Evolutionary conservation across 1,140 invertebrate species (phyloP), one percentile per base, ranked within the genome.

Genomic region (Gonatopus flavifemur): DNA sequence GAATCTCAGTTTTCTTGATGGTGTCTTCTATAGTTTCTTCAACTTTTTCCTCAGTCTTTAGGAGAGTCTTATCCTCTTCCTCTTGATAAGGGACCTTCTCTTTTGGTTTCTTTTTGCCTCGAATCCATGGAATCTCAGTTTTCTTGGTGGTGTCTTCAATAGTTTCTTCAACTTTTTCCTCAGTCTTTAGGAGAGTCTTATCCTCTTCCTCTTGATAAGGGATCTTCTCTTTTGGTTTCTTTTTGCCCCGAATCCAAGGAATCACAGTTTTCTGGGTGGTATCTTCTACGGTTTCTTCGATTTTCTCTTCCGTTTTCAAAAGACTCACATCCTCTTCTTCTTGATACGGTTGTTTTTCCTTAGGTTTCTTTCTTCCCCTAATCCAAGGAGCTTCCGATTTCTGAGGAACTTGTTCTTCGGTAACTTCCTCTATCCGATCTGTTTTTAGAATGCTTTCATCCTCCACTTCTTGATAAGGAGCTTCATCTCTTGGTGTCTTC

Each of bases 161-260:
- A n/a, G n/a, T n/a, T n/a, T n/a, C n/a, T n/a, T n/a, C n/a, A n/a
- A n/a, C n/a, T n/a, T n/a, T n/a, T n/a, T n/a, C 16, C 19, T 53
- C 32, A 9, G 40, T 18, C 18, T 0, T 46, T 18, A 3, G 28
- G n/a, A n/a, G 43, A 7, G 15, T 6, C 10, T 16, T 15, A 3
- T 57, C 42, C 0, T 33, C 21, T 36, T 30, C 47, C n/a, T 35
- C 39, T n/a, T n/a, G n/a, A n/a, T n/a, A n/a, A n/a, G n/a, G n/a
- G n/a, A n/a, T n/a, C n/a, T n/a, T n/a, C 45, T 45, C 49, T 35
- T 56, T 55, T 9, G 64, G 62, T 43, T 72, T 74, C 51, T 75
- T 75, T 16, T 35, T 52, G 1, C 68, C 76, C 24, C 72, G 65
- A 15, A 66, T 58, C 79, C 79, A 80, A 37, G 70, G 62, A 1